Evolutionary conservation across 2,113 vertebrate genomes (phyloP), one percentile per base, ranked within the genome.

Genomic region (Pachycephala philippinensis): DNA sequence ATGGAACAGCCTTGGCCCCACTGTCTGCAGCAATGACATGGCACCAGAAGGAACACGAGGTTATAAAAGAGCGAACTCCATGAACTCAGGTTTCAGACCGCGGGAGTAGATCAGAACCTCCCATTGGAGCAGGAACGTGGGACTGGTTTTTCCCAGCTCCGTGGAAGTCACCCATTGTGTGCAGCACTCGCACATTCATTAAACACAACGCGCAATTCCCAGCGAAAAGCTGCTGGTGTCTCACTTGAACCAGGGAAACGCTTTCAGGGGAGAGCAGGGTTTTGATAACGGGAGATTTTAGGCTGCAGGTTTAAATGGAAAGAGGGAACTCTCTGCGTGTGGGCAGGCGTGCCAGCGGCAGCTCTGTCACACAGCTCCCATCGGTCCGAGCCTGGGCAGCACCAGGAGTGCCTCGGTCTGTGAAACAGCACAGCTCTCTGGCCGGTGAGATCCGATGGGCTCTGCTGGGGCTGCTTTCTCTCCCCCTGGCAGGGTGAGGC

Each of bases 161-260:
- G 1, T 2, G 15, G 33, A 15, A 45, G 35, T 15, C 52, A 2
- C 77, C 24, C 76, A 1, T 1, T 7, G 37, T 10, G 6, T 1
- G 19, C 1, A 28, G 37, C 44, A 0, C 74, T 33, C 10, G 2
- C 61, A 8, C 19, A 3, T 13, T 63, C 60, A 12, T 44, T 13
- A 42, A 35, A 35, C 78, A 53, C 74, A 35, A n/a, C 0, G 57
- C 79, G 93, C 96, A 96, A 57, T 95, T 96, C 47, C 81, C 33
- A 13, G 42, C 2, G 40, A 11, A 61, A 93, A 80, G 92, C 92
- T 90, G 93, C 89, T 82, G 90, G 91, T 86, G 94, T 92, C 95
- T 95, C 93, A 81, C 90, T 93, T 70, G 65, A 61, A 28, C 89
- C 60, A 37, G 84, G 37, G 53, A 86, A 93, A 35, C 0, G 85